Evolutionary conservation across 2,888 invertebrate species (phyloP), one percentile per base, ranked within the genome.

Genomic region (Limnephilus marmoratus): DNA sequence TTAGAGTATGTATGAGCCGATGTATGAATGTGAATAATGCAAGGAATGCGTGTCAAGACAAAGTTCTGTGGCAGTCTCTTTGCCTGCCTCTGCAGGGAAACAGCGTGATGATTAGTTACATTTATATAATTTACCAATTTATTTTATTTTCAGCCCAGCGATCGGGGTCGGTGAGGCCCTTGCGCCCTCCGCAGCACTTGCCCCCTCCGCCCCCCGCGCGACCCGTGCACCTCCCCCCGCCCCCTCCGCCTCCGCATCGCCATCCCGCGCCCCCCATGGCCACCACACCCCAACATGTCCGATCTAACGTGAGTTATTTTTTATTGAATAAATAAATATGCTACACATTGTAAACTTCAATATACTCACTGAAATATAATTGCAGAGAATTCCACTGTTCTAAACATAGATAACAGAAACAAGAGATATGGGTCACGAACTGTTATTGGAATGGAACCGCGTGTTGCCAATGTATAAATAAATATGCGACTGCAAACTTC

Each of bases 121-220:
- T 68, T 68, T 68, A 68, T 7, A 31, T 68, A 68, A 68, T 29
- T n/a, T 81, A 45, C 45, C 45, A 0, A 29, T 81, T 29, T 81
- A 81, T 31, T 82, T 82, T 85, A 37, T 85, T 85, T 37, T 18
- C 85, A 80, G 93, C 81, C 94, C 95, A 95, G 96, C 96, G 24
- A 96, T 96, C 0, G 94, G 97, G 91, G 0, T 95, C 96, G 11
- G 95, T 95, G 11, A 96, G 96, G 90, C 94, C 95, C 2, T 94
- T 96, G 81, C 96, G 96, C 45, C 96, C 96, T n/a, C 97, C 97
- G 15, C 95, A 96, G 90, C 96, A 96, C 93, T 96, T 96, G 91
- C 97, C 97, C 0, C 97, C 97, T 13, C 97, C 97, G 15, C 97
- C 97, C 12, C 93, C 94, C 93, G 94, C 94, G 34, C 95, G 95